Evolutionary conservation across 2,797 vertebrate genomes (phyloP).

Genomic region (Miichthys miiuy): DNA sequence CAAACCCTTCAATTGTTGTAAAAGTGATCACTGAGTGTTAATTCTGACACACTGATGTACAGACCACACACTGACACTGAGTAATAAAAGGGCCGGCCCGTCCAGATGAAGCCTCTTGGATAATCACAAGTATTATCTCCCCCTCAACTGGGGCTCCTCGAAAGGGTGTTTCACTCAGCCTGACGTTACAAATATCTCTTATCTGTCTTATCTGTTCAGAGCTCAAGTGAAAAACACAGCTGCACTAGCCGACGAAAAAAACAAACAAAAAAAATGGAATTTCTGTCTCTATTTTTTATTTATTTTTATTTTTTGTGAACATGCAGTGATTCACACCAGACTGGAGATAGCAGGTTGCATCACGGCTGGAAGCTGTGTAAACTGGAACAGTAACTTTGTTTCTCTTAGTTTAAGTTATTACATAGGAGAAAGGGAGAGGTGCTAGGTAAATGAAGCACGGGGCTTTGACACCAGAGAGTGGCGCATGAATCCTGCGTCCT

Average conservation of each 20-base stretch:
- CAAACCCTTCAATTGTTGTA: neutral
- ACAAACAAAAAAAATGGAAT: constrained; percentile 14
- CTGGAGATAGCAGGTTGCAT: constrained; percentile 2
- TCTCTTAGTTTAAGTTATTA: neutral
- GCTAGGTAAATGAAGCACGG: neutral
- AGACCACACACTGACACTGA: neutral
- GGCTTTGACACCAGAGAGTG: neutral
- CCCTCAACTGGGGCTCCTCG: constrained; percentile 24
- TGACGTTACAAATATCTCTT: constrained; percentile 13
- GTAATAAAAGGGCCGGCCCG: constrained; percentile 4
- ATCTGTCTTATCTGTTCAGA: constrained; percentile 44
- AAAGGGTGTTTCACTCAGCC: constrained; percentile 25
- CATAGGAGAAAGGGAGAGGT: neutral
- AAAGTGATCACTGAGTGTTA: neutral
- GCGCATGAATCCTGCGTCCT: neutral
- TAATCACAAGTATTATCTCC: constrained; percentile 38
- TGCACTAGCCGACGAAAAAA: constrained; percentile 6
- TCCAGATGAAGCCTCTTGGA: constrained; percentile 17
- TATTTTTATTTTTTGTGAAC: neutral
- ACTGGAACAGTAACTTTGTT: neutral
- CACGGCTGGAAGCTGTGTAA: neutral
- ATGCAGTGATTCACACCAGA: constrained; percentile 11
- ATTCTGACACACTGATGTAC: neutral
- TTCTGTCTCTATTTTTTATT: constrained; percentile 4
- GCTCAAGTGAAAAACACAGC: constrained; percentile 47